A percentile compares a stretch with the other conserved stretches of the same genome.
Evolutionary conservation across 2,113 vertebrate species (phyloP).

Genomic region (human): DNA sequence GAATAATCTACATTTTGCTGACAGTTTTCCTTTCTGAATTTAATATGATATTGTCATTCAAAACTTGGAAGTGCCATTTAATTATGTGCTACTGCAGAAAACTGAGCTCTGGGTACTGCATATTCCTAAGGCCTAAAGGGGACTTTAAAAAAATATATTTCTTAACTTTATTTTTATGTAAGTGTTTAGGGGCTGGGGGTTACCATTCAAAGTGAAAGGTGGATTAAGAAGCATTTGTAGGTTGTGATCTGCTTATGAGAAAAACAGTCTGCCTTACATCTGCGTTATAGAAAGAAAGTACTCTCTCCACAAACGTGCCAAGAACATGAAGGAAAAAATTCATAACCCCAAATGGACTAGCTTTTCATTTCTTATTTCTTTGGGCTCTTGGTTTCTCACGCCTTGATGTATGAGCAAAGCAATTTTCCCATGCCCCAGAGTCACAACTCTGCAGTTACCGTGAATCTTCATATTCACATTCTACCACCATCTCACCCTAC

Average conservation of each 20-base stretch:
- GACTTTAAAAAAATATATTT: slow-evolving; percentile 56
- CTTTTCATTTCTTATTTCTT: background rate
- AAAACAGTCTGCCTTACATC: slow-evolving; percentile 32
- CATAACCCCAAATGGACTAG: background rate
- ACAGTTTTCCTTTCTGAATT: slow-evolving; percentile 74
- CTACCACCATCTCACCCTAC: rapidly evolving
- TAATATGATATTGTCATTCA: slow-evolving; percentile 70
- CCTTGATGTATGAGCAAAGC: background rate
- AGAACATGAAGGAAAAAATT: background rate
- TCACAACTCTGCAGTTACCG: rapidly evolving
- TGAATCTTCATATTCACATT: background rate
- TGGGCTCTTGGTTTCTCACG: background rate
- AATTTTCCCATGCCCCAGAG: background rate
- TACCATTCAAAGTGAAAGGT: slow-evolving; percentile 65
- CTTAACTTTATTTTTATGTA: slow-evolving; percentile 35
- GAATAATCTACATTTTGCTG: slow-evolving; percentile 74
- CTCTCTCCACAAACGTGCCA: background rate
- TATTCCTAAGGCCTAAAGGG: slow-evolving; percentile 58
- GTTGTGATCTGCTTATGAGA: slow-evolving; percentile 57
- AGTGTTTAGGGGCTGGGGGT: background rate
- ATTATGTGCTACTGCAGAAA: slow-evolving; percentile 51
- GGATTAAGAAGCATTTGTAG: slow-evolving; percentile 56
- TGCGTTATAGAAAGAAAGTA: slow-evolving; percentile 45
- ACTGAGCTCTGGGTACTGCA: slow-evolving; percentile 63
- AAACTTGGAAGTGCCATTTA: slow-evolving; percentile 60